Conservation (phyloP, 2,113 vertebrate genomes). For the Typhlomys cinereus region DNA sequence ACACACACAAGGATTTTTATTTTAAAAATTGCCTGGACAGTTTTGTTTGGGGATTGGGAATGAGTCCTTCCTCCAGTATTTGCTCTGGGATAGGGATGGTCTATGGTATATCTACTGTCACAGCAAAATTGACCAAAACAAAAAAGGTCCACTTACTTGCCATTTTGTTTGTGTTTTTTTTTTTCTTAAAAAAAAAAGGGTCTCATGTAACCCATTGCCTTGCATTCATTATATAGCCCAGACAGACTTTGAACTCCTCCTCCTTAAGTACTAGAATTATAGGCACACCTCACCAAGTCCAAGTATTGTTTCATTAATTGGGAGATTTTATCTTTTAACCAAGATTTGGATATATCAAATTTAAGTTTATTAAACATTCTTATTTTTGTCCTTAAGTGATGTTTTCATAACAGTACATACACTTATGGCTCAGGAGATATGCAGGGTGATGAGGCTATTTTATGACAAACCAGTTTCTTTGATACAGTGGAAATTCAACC, state of each 20-base stretch:
- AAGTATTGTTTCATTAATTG: not conserved
- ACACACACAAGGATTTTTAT: too few species aligned
- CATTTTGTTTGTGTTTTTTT: not conserved
- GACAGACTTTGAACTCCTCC: not conserved
- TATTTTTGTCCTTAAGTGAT: conserved; percentile 6
- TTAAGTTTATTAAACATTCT: conserved; percentile 1
- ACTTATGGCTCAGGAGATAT: not conserved
- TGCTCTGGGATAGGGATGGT: not conserved
- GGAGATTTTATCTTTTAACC: not conserved
- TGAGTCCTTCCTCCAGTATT: not conserved
- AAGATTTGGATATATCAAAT: not conserved
- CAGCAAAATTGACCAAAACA: not conserved
- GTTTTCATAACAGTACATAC: not conserved
- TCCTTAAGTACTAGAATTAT: too few species aligned
- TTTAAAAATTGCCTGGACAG: not conserved
- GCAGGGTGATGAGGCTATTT: not conserved
- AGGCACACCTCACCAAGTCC: not conserved
- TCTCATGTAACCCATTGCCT: not conserved
- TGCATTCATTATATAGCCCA: not conserved
- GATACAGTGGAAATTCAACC: too few species aligned
- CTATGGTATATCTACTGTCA: not conserved
- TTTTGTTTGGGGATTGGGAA: not conserved
- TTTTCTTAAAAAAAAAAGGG: not conserved
- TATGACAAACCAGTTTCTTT: not conserved
- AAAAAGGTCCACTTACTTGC: not conserved